Evolutionary conservation across 2,113 vertebrate genomes (phyloP), one percentile per base, ranked within the genome.

Genomic region (Zapus hudsonius): DNA sequence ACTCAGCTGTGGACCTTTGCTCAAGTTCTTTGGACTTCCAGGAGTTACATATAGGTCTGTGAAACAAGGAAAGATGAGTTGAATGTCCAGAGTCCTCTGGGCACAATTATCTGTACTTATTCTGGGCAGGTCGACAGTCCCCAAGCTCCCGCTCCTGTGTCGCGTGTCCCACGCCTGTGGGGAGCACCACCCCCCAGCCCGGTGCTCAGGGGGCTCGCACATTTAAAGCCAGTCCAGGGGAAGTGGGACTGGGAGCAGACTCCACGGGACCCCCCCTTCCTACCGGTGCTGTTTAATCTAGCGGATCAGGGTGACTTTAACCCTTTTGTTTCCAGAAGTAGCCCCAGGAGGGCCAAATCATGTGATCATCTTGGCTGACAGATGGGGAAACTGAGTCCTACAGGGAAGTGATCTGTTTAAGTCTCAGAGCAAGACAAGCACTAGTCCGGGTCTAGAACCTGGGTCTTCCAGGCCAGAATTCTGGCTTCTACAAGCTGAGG

Each of bases 171-270:
- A 36, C 17, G n/a, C 38, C 5, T 19, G 44, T 31, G 23, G 44
- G 23, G 44, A 16, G 4, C 7, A 63, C 38, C 36, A 67, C 40
- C 33, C 74, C 69, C 87, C 73, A 69, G 17, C 38, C 9, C 2
- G 20, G 69, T 7, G 33, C 1, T 6, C 52, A 1, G 1, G 16
- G 16, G 3, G 25, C 2, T 7, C 16, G 15, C 4, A 0, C 7
- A 11, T 47, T 76, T 75, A 80, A 47, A 64, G 25, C 20, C 5
- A 5, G 44, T 64, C 19, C 15, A 3, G 8, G 52, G 52, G 19
- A 15, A 47, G 63, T 22, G 7, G 76, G 33, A 20, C 22, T n/a
- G 47, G 25, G 22, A 1, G 23, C 4, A 52, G 1, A 29, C 0
- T 17, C 44, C 47, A 31, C 9, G 17, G 36, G 17, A 59, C 42